These are phyloP conservation scores for Cydia fagiglandana DNA, from an alignment of 1,140 invertebrate genomes.

Conservation along the genomic window DNA sequence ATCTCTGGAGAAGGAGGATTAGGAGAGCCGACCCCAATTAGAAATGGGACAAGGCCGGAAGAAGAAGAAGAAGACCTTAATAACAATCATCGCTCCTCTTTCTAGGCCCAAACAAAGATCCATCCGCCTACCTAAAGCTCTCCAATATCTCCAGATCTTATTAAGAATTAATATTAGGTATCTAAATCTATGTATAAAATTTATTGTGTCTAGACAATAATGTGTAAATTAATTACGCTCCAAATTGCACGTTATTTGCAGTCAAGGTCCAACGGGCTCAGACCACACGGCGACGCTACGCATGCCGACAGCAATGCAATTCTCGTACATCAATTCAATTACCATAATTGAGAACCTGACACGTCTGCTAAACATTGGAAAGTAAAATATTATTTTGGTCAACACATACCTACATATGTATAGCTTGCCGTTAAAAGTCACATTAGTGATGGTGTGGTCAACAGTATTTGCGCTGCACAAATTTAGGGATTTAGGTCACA, in stretches of 20 bases:
- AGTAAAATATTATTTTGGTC: conserved; percentile 21
- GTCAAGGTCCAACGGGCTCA: conserved; percentile 30
- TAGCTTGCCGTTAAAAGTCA: not conserved
- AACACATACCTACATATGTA: not conserved
- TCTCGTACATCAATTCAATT: conserved; percentile 44
- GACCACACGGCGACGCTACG: conserved; percentile 34
- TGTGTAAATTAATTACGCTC: not conserved
- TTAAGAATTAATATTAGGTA: too few relatives aligned
- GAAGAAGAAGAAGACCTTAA: too few relatives aligned
- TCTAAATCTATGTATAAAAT: too few relatives aligned
- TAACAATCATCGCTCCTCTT: too few relatives aligned
- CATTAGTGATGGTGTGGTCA: not conserved
- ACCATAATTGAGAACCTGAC: conserved; percentile 53
- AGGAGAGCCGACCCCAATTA: too few relatives aligned
- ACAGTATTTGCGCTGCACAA: conserved; percentile 1
- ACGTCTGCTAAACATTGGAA: conserved; percentile 34
- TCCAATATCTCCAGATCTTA: too few relatives aligned
- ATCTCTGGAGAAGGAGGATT: too few relatives aligned
- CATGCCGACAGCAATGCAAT: conserved; percentile 50
- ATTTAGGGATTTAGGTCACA: not conserved
- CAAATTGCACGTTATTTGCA: conserved; percentile 40
- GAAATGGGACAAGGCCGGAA: too few relatives aligned
- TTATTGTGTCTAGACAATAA: too few relatives aligned
- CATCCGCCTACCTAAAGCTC: too few relatives aligned
- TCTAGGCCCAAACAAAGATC: too few relatives aligned